Evolutionary conservation across 2,113 vertebrate genomes (phyloP).

Genomic region (Malurus melanocephalus): DNA sequence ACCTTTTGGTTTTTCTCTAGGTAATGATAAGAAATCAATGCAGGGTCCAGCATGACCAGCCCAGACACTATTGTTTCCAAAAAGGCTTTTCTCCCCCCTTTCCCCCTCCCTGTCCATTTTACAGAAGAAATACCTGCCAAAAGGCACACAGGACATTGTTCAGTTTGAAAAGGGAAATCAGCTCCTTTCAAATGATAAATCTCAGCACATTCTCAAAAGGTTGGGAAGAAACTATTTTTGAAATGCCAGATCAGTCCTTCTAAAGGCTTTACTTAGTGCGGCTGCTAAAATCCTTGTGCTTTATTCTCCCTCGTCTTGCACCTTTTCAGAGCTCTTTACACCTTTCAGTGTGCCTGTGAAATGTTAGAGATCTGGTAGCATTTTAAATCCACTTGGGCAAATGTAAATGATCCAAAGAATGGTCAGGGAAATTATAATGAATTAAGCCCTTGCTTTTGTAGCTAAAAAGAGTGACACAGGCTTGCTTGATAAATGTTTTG

Average conservation of each 20-base stretch:
- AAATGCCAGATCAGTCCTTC: slow-evolving; percentile 51
- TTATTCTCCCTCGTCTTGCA: slow-evolving; percentile 56
- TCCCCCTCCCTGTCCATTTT: not conserved
- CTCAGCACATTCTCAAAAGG: slow-evolving; percentile 19
- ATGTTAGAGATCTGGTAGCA: slow-evolving; percentile 34
- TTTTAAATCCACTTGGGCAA: slow-evolving; percentile 44
- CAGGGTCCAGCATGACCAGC: not conserved
- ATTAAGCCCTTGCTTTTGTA: not conserved
- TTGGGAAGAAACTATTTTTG: slow-evolving; percentile 53
- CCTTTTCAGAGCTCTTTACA: slow-evolving; percentile 55
- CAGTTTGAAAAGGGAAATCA: slow-evolving; percentile 44
- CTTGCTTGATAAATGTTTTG: not conserved
- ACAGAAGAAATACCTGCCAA: slow-evolving; percentile 1
- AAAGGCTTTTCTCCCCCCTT: not conserved
- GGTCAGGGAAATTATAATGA: not conserved
- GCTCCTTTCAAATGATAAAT: slow-evolving; percentile 21
- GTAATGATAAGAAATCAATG: not conserved
- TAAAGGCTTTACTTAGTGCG: slow-evolving; percentile 10
- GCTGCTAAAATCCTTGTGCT: slow-evolving; percentile 39
- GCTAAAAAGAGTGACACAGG: not conserved
- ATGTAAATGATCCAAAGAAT: slow-evolving; percentile 21
- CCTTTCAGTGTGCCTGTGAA: slow-evolving; percentile 46
- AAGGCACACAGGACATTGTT: slow-evolving; percentile 5
- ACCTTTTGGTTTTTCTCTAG: not conserved
- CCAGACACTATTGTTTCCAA: not conserved